Conservation (phyloP, 2,797 vertebrate genomes). For the Sparidentex hasta region DNA sequence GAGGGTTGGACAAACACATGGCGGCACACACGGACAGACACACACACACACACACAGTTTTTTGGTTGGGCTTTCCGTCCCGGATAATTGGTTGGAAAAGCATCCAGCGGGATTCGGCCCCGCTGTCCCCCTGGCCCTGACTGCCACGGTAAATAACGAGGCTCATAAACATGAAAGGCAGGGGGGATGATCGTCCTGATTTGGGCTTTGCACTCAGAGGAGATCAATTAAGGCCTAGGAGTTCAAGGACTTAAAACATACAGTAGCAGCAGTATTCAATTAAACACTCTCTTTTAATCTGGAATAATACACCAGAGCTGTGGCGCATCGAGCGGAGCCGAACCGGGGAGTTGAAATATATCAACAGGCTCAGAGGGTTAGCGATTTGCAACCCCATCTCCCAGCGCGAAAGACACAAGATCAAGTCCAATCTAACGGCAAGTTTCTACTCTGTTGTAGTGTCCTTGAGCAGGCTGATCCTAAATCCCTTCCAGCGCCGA, state of each 20-base stretch:
- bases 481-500: conserved; percentile 51
- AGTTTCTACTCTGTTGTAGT: conserved; percentile 44
- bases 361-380: not conserved
- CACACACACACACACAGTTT: conserved; percentile 16
- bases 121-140: conserved; percentile 66
- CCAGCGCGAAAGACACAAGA: not conserved
- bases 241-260: conserved; percentile 56
- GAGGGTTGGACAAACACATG: conserved; percentile 43
- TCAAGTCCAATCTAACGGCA: conserved; percentile 22
- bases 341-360: not conserved
- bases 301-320: conserved; percentile 20
- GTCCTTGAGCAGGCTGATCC: conserved; percentile 62
- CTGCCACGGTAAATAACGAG: conserved; percentile 75
- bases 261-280: conserved; percentile 45
- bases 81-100: conserved; percentile 75
- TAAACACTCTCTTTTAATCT: conserved; percentile 32
- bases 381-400: conserved; percentile 22
- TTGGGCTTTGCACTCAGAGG: conserved; percentile 64
- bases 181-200: conserved; percentile 70
- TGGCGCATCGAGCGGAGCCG: not conserved
- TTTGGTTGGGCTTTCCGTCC: conserved; percentile 58
- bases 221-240: conserved; percentile 58
- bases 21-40: not conserved
- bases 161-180: conserved; percentile 76
- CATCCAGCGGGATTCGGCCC: conserved; percentile 56